A percentile compares a stretch with the other conserved stretches of the same genome.
Conservation (phyloP, 2,113 vertebrate species). For the Peromyscus californicus region DNA sequence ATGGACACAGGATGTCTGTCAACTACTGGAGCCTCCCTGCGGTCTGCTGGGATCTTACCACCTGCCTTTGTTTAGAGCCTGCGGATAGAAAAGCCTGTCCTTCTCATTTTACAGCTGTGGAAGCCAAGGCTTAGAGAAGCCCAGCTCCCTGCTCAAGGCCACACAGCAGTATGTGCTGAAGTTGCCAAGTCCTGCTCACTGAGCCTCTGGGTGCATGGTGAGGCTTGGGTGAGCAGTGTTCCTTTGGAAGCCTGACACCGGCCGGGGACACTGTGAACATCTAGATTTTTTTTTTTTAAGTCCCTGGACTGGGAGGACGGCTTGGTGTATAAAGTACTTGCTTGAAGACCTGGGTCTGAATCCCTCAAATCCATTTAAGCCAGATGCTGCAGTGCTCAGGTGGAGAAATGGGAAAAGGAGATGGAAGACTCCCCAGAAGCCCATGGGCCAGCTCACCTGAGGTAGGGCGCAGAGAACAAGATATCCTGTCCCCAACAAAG, state of each 20-base stretch:
- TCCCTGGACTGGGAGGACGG: neutral
- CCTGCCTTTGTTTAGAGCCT: rapidly evolving
- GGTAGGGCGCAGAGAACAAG: neutral
- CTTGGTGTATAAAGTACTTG: neutral
- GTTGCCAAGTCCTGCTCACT: no score
- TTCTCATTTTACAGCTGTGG: neutral
- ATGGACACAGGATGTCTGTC: neutral
- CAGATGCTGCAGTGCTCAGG: neutral
- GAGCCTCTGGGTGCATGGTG: neutral
- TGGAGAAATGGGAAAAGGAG: neutral
- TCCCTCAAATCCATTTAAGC: neutral
- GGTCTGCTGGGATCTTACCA: neutral
- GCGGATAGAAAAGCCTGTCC: rapidly evolving
- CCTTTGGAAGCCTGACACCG: neutral
- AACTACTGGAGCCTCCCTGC: neutral
- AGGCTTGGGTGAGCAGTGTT: no score
- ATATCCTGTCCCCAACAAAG: neutral
- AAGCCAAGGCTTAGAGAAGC: neutral
- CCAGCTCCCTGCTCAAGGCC: neutral
- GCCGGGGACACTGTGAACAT: neutral
- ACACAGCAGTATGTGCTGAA: neutral
- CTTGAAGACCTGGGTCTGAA: neutral
- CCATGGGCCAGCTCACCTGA: neutral
- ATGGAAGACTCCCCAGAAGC: no score
- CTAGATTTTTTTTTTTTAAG: neutral